phyloP scores from a whole-genome alignment of 2,113 vertebrate species.

The Alectura lathami region DNA sequence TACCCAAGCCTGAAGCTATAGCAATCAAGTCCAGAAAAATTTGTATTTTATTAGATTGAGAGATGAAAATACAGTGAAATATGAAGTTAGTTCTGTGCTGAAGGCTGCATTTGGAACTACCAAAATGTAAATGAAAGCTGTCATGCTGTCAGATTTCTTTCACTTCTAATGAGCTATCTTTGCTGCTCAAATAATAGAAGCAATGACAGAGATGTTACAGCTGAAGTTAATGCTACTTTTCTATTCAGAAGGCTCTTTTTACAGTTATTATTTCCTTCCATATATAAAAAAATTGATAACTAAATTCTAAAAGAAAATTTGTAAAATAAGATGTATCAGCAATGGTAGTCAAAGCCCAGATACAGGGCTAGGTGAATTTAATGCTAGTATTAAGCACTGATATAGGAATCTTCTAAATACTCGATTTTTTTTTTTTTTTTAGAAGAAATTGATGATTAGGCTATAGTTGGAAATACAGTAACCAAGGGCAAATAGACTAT shows the following conservation, averaged over 20 bases:
- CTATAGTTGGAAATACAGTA: neutral
- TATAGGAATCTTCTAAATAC: neutral
- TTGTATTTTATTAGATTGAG: conserved; percentile 53
- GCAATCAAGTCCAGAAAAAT: conserved; percentile 52
- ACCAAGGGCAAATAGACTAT: neutral
- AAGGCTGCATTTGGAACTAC: conserved; percentile 39
- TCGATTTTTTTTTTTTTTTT: neutral
- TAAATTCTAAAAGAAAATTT: neutral
- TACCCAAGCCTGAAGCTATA: conserved; percentile 44
- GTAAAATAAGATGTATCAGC: neutral
- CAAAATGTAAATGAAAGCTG: conserved; percentile 62
- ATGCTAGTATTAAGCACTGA: neutral
- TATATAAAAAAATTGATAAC: neutral
- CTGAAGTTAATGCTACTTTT: neutral
- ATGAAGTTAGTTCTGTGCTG: conserved; percentile 46
- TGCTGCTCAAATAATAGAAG: conserved; percentile 26
- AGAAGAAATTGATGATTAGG: neutral
- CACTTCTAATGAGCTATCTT: conserved; percentile 55
- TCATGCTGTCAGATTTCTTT: conserved; percentile 54
- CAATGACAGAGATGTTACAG: conserved; percentile 27
- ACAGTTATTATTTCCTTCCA: neutral
- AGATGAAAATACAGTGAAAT: conserved; percentile 62
- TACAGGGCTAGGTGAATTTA: neutral
- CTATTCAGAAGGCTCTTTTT: conserved; percentile 1
- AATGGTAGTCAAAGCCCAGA: neutral